These are phyloP conservation scores for Datnioides undecimradiatus DNA, from an alignment of 2,113 vertebrate species.

Conservation along the genomic window DNA sequence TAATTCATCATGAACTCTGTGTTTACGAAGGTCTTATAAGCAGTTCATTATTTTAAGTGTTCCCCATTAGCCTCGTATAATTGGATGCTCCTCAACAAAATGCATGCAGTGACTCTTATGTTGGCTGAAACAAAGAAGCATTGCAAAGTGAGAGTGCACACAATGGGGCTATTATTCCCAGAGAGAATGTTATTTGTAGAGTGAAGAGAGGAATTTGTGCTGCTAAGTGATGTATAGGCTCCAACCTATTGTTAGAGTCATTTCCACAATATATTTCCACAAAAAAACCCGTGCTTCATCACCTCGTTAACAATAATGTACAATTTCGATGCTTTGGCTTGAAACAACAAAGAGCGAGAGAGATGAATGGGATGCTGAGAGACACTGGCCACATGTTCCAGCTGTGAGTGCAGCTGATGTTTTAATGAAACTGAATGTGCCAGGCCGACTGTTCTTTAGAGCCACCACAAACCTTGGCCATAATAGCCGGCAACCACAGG, in stretches of 20 bases:
- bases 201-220: conserved; percentile 48
- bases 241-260: conserved; percentile 63
- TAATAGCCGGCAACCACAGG: conserved; percentile 40
- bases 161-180: conserved; percentile 69
- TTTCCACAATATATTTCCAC: conserved; percentile 69
- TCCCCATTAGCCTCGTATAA: conserved; percentile 74
- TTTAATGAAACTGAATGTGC: conserved; percentile 53
- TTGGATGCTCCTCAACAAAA: conserved; percentile 68
- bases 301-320: conserved; percentile 51
- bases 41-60: conserved; percentile 74
- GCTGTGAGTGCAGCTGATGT: conserved; percentile 54
- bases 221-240: conserved; percentile 61
- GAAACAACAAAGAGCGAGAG: conserved; percentile 46
- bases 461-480: conserved; percentile 17
- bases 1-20: conserved; percentile 64
- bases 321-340: conserved; percentile 44
- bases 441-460: conserved; percentile 33
- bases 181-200: conserved; percentile 67
- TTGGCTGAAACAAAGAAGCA: conserved; percentile 69
- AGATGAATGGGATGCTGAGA: conserved; percentile 48
- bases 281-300: conserved; percentile 57
- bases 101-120: conserved; percentile 55
- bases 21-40: conserved; percentile 63
- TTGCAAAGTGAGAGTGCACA: conserved; percentile 58
- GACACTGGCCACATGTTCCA: conserved; percentile 42